Evolutionary conservation across 1,140 invertebrate species (phyloP).

Genomic region (Trichonephila clavata): DNA sequence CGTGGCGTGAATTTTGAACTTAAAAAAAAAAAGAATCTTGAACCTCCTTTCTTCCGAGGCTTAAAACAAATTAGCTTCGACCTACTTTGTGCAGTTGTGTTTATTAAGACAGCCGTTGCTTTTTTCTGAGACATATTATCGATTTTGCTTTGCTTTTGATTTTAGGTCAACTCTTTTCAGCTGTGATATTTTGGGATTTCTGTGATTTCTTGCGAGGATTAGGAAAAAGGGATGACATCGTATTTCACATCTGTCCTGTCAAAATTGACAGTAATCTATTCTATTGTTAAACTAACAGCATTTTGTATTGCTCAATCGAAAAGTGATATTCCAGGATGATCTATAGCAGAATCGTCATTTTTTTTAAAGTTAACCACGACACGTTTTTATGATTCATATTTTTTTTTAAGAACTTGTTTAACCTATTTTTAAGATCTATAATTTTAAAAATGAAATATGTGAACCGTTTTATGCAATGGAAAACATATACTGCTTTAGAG

Average conservation of each 20-base stretch:
- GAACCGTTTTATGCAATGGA: no score
- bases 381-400: no score
- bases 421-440: no score
- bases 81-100: conserved; percentile 44
- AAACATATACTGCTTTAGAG: no score
- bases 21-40: not conserved
- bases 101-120: conserved; percentile 7
- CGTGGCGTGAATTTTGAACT: not conserved
- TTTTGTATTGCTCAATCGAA: not conserved
- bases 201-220: not conserved
- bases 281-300: not conserved
- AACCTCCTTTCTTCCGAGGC: not conserved
- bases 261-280: not conserved
- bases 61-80: not conserved
- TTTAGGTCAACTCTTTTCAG: conserved; percentile 5
- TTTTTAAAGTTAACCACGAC: no score
- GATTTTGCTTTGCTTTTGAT: conserved; percentile 29
- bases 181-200: not conserved
- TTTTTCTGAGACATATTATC: not conserved
- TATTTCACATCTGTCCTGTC: not conserved
- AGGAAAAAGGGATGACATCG: not conserved
- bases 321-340: not conserved
- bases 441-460: no score
- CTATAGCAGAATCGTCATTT: no score
- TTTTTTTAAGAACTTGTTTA: no score